Base-by-base conservation (phyloP, 2,113 vertebrate genomes). In the Embiotoca jacksoni region DNA sequence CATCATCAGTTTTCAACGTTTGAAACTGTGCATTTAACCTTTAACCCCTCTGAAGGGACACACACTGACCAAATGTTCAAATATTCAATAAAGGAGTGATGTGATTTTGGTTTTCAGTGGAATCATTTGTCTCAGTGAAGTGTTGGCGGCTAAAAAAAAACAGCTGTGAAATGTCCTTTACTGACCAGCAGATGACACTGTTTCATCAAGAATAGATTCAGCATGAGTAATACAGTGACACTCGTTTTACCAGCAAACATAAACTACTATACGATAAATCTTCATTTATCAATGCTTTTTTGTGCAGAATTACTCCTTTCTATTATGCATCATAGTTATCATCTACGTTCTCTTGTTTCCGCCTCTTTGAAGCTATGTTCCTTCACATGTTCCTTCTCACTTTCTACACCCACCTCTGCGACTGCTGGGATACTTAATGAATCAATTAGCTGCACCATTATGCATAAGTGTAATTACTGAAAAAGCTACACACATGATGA, bases 131-230 rank as follows among this genome's bases (percentile, higher is more conserved):
- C 14, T 52, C 1, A 1, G 4, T 52, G 7, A n/a, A 7, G 15
- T 23, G 16, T 63, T 76, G 81, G 31, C n/a, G 14, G 44, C 5
- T 16, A 35, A 30, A 35, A 57, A 59, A 23, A 57, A 37, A 23
- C 41, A 10, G 39, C 33, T 47, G 46, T 75, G 60, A 82, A 86
- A 62, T 72, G 31, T 31, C 49, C 5, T 35, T 46, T 32, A 23
- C 9, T 71, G 61, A 78, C 88, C 93, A 93, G 73, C 66, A 88
- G 93, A 32, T 80, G 91, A 49, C 82, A 73, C 62, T 91, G 75
- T 72, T 44, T 32, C 39, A 58, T 71, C 71, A 85, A 31, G 13
- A 69, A 61, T 23, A 7, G 30, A 60, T 15, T 55, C 37, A 66
- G 47, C 39, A 32, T 1, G 33, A 36, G 2, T 31, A 3, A 23